Conservation (phyloP, 2,113 vertebrate species). For the Plecotus auritus region DNA sequence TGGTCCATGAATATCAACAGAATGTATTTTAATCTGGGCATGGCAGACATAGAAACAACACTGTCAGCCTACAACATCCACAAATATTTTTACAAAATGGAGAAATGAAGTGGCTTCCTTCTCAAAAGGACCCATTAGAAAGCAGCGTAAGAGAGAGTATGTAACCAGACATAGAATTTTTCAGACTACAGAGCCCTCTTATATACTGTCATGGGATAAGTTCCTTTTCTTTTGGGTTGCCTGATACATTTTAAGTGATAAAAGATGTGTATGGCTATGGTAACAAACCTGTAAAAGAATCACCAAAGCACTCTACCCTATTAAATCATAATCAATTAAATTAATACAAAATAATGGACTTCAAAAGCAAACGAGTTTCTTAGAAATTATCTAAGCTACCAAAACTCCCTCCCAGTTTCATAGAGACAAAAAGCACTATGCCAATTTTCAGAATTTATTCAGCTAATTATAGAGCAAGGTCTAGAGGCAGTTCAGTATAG, state of each 20-base stretch:
- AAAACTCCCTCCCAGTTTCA: not conserved
- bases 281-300: not conserved
- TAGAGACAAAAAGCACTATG: not conserved
- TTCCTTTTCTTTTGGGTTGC: not conserved
- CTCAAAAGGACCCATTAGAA: conserved; percentile 10
- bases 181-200: not conserved
- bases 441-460: not conserved
- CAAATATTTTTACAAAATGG: conserved; percentile 1
- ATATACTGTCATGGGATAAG: not conserved
- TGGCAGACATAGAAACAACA: not conserved
- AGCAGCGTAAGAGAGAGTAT: not conserved
- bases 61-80: not conserved
- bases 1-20: conserved; percentile 15
- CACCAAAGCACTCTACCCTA: not conserved
- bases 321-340: not conserved
- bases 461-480: not conserved
- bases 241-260: not conserved
- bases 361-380: not conserved
- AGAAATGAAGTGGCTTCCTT: not conserved
- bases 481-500: not conserved
- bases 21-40: conserved; percentile 22
- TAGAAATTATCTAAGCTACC: not conserved
- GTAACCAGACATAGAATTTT: not conserved
- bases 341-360: not conserved
- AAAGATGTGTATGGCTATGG: not conserved